Evolutionary conservation across 2,888 invertebrate genomes (phyloP), one percentile per base, ranked within the genome.

Genomic region (Pyralis farinalis): DNA sequence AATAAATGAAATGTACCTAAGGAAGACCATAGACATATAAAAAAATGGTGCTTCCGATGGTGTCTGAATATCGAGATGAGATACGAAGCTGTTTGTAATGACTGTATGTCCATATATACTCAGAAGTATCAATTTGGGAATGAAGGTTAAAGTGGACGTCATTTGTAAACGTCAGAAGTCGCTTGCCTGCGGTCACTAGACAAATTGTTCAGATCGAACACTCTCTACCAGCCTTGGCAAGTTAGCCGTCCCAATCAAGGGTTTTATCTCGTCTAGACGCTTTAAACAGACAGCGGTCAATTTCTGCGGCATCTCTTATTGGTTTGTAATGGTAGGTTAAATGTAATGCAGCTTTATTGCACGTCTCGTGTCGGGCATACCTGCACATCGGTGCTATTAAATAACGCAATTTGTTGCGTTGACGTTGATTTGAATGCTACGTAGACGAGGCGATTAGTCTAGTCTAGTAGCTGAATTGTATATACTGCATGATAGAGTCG

Each of bases 251-350:
- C 49, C 44, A 58, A n/a, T 59, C 54, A 58, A 56, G 55, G 37
- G 45, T 41, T 52, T 62, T 63, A 68, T 67, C 63, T 63, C 46
- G 60, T 58, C 55, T 63, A 67, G 59, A 62, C 56, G 38, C 32
- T 48, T 49, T 52, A 47, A 55, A 46, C 37, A 29, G 34, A 48
- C 39, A 16, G 2, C 16, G 39, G 1, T 4, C 29, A 30, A 11
- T 30, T 12, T 31, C 12, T n/a, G 3, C 31, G 11, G 31, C 12
- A 31, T 10, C 9, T 12, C 12, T 31, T 12, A 7, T 31, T 12
- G 2, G 12, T 31, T 4, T 30, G 10, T 7, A 30, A 12, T 7
- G 12, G 12, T 10, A 25, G 1, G 25, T 8, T 16, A 4, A 16
- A 16, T 16, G 16, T 16, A 16, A 16, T 16, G 16, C 16, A 16